Evolutionary conservation across 2,113 vertebrate genomes (phyloP).

Genomic region (Toxostoma redivivum): DNA sequence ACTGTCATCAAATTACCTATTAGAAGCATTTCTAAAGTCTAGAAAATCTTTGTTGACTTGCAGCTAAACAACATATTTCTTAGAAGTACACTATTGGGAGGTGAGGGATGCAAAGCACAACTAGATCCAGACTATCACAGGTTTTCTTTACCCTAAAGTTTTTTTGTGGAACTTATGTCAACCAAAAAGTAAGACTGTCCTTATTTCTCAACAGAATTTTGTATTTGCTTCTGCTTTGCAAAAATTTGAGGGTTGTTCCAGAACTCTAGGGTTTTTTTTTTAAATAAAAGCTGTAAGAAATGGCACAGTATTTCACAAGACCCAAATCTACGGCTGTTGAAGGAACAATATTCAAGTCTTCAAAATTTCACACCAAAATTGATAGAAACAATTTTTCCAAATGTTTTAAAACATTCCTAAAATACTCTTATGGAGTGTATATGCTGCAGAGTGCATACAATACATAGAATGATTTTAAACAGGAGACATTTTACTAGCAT

Average conservation of each 20-base stretch:
- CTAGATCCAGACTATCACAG: neutral
- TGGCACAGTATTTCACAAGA: neutral
- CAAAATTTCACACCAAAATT: neutral
- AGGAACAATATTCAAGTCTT: neutral
- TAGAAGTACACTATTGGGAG: neutral
- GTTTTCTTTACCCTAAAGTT: neutral
- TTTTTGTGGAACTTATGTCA: neutral
- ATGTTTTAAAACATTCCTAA: neutral
- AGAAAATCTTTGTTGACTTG: neutral
- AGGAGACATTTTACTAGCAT: neutral
- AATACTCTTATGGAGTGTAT: neutral
- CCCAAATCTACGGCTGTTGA: neutral
- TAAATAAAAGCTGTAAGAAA: neutral
- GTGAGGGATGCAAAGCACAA: neutral
- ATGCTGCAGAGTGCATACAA: neutral
- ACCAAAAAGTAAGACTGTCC: neutral
- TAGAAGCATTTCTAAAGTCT: neutral
- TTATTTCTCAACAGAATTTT: neutral
- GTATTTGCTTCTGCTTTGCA: neutral
- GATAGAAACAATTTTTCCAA: neutral
- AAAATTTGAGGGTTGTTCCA: neutral
- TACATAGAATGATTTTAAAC: neutral
- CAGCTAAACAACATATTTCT: neutral
- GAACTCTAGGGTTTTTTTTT: neutral
- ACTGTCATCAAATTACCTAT: neutral